Percentiles rank a stretch among this genome's conserved stretches.
Conservation (phyloP, 2,113 vertebrate species). For the Myocastor coypus region DNA sequence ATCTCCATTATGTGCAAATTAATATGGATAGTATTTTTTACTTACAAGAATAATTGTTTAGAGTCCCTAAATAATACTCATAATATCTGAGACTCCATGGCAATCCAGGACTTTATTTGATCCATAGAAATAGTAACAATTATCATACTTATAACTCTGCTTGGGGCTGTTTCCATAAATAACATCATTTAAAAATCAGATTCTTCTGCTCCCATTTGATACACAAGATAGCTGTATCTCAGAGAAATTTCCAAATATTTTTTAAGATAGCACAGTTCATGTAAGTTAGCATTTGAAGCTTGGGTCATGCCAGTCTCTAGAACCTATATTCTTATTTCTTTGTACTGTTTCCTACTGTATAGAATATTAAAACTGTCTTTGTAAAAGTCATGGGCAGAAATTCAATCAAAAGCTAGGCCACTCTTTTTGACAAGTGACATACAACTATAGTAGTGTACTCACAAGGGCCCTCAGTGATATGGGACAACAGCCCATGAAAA, state of each 20-base stretch:
- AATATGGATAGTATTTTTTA: background rate
- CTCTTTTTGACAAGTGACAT: constrained; percentile 23
- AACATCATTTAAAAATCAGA: background rate
- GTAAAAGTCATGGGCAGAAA: constrained; percentile 21
- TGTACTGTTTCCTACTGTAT: background rate
- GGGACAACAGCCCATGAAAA: constrained; percentile 68
- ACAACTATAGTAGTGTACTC: constrained; percentile 36
- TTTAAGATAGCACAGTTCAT: background rate
- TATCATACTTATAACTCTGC: background rate
- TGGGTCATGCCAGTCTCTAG: background rate
- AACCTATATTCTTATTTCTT: background rate
- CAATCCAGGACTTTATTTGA: background rate
- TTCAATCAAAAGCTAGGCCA: background rate
- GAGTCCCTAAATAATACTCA: background rate
- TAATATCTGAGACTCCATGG: background rate
- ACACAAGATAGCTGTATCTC: background rate
- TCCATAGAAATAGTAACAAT: background rate
- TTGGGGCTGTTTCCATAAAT: background rate
- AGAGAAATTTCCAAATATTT: background rate
- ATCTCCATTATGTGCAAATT: background rate
- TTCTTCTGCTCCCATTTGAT: background rate
- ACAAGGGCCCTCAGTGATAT: constrained; percentile 33
- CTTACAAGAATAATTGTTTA: background rate
- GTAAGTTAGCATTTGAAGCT: background rate
- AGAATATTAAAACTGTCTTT: background rate